phyloP scores from a whole-genome alignment of 2,797 vertebrate genomes.

The Molossus molossus region DNA sequence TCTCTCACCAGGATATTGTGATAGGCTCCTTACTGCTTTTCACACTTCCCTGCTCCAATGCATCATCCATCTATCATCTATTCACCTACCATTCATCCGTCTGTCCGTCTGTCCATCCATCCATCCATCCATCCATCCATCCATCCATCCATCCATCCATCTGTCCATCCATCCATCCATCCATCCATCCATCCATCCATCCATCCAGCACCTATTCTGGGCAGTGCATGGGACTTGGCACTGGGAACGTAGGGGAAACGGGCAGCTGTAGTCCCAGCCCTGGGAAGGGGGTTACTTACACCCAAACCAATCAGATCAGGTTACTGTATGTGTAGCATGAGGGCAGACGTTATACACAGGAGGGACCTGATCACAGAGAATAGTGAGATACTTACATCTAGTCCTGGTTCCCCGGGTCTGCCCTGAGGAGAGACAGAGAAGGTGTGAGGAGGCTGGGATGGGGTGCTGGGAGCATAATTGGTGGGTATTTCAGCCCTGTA shows the following conservation, averaged over 20 bases:
- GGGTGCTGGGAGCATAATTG: neutral
- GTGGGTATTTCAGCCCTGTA: neutral
- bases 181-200: neutral
- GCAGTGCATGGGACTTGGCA: neutral
- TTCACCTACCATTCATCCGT: too few relatives aligned
- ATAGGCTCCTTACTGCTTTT: neutral
- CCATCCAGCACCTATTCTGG: neutral
- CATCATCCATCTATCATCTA: neutral
- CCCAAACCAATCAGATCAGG: neutral
- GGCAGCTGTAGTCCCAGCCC: neutral
- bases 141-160: too few relatives aligned
- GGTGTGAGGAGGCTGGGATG: neutral
- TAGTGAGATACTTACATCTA: slow-evolving; percentile 94
- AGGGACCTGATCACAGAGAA: neutral
- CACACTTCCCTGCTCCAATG: neutral
- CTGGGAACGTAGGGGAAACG: neutral
- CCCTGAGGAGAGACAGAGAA: slow-evolving; percentile 90
- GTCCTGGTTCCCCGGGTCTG: slow-evolving; percentile 95
- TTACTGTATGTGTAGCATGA: neutral
- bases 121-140: too few relatives aligned
- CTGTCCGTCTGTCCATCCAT: neutral
- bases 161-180: neutral
- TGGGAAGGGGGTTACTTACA: neutral
- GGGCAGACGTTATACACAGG: neutral
- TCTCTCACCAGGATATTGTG: neutral